phyloP scores from a whole-genome alignment of 2,113 vertebrate species.

The Nothocercus julius region DNA sequence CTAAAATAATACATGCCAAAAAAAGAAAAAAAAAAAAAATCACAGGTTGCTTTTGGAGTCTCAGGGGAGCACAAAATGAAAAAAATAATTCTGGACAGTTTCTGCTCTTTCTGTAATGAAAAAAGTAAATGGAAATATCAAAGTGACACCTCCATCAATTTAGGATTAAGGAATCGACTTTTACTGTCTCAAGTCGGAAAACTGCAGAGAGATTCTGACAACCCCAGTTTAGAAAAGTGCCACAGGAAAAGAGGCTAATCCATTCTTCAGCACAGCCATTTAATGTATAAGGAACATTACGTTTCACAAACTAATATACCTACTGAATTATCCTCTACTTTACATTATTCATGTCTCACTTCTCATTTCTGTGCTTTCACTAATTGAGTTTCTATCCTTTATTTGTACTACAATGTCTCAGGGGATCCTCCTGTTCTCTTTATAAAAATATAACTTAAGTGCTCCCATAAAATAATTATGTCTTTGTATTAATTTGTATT shows the following conservation, averaged over 20 bases:
- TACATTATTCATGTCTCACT: background rate
- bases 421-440: background rate
- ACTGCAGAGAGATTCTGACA: conserved; percentile 52
- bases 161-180: conserved; percentile 57
- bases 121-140: conserved; percentile 44
- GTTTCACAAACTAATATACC: conserved; percentile 1
- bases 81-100: conserved; percentile 27
- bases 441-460: conserved; percentile 21
- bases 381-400: conserved; percentile 31
- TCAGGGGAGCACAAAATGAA: background rate
- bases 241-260: conserved; percentile 18
- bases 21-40: no score
- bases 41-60: background rate
- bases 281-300: background rate
- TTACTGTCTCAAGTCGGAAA: background rate
- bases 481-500: conserved; percentile 24
- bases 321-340: background rate
- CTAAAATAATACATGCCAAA: background rate
- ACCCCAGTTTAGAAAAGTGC: conserved; percentile 24
- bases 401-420: conserved; percentile 17
- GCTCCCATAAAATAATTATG: background rate
- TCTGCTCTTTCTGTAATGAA: conserved; percentile 32
- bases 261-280: background rate
- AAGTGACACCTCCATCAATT: conserved; percentile 35
- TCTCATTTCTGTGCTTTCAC: background rate